phyloP scores from a whole-genome alignment of 2,113 vertebrate species.

The Centropristis striata region DNA sequence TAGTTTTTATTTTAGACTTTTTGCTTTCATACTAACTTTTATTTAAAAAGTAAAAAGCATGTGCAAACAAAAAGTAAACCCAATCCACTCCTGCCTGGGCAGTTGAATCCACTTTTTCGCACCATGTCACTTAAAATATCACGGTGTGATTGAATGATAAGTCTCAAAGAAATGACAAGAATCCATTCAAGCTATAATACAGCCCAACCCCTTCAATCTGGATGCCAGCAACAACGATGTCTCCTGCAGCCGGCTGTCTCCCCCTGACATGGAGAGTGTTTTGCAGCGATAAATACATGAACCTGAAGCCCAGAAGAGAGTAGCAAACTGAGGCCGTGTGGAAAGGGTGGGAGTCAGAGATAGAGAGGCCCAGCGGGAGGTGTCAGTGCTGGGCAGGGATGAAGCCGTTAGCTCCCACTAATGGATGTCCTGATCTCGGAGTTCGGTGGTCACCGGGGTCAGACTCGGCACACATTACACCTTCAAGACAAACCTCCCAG shows the following conservation, averaged over 20 bases:
- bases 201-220: slow-evolving; percentile 17
- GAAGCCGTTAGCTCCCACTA: slow-evolving; percentile 57
- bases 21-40: no score
- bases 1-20: no score
- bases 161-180: slow-evolving; percentile 19
- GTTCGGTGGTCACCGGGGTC: slow-evolving; percentile 47
- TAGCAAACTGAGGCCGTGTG: background rate
- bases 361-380: slow-evolving; percentile 51
- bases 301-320: slow-evolving; percentile 22
- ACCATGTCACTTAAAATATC: background rate
- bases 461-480: slow-evolving; percentile 44
- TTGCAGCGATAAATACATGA: slow-evolving; percentile 33
- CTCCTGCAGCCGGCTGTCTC: background rate
- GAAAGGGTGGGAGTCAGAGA: slow-evolving; percentile 7
- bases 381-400: slow-evolving; percentile 22
- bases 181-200: slow-evolving; percentile 8
- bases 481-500: slow-evolving; percentile 29
- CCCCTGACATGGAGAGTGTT: slow-evolving; percentile 12
- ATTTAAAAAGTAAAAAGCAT: background rate
- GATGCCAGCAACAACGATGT: slow-evolving; percentile 18
- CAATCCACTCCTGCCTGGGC: background rate
- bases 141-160: background rate
- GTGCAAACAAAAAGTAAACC: background rate
- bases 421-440: slow-evolving; percentile 62
- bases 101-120: background rate